Percentiles rank a stretch among this genome's conserved stretches.
phyloP scores from a whole-genome alignment of 2,888 invertebrate species.

The Epiperipatus broadwayi region DNA sequence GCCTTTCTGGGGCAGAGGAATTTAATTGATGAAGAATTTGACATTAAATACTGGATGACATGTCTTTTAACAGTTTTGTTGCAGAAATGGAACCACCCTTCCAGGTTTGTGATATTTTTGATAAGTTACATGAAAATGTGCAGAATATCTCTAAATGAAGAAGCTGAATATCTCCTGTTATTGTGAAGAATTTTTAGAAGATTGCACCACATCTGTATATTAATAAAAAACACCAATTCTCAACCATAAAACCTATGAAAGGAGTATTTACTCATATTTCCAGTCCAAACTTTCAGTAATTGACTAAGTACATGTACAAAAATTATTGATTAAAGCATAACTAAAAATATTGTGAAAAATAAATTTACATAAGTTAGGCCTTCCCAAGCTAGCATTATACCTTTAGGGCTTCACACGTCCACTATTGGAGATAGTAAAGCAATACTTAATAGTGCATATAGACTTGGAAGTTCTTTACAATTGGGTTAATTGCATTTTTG shows the following conservation, averaged over 20 bases:
- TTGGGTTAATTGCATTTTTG: constrained; percentile 85
- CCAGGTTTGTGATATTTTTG: constrained; percentile 89
- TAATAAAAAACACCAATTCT: constrained; percentile 59
- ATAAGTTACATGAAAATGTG: constrained; percentile 54
- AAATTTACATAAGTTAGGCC: no score
- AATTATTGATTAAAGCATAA: constrained; percentile 66
- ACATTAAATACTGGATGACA: constrained; percentile 71
- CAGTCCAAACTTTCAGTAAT: constrained; percentile 69
- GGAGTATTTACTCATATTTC: constrained; percentile 79
- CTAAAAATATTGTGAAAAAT: constrained; percentile 39
- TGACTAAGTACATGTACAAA: constrained; percentile 51
- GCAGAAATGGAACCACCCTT: constrained; percentile 81
- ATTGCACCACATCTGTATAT: constrained; percentile 29
- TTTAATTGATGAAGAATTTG: constrained; percentile 74
- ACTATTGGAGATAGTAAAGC: constrained; percentile 48
- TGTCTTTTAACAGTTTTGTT: constrained; percentile 90
- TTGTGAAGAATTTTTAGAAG: constrained; percentile 26
- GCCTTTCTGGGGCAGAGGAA: constrained; percentile 76
- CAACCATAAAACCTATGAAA: constrained; percentile 79
- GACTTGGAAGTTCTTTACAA: constrained; percentile 71
- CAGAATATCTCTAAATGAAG: constrained; percentile 26
- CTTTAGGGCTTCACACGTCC: constrained; percentile 63
- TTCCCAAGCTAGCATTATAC: constrained; percentile 67
- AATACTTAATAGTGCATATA: constrained; percentile 64
- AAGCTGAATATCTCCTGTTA: constrained; percentile 20